Percentiles rank a stretch among this genome's conserved stretches.
phyloP scores from a whole-genome alignment of 2,797 vertebrate species.

The Nyctibius grandis region DNA sequence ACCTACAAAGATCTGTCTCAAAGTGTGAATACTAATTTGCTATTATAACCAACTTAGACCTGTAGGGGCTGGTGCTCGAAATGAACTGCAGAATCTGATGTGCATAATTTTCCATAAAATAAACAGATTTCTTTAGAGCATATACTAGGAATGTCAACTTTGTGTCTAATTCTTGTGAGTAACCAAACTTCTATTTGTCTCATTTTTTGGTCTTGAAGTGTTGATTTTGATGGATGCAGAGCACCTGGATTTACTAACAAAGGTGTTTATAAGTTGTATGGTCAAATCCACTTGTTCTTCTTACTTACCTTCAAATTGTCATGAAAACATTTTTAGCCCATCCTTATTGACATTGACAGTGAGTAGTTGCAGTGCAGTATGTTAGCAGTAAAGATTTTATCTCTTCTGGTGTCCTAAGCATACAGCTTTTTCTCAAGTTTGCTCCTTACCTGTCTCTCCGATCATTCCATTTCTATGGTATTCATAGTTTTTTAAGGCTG shows the following conservation, averaged over 20 bases:
- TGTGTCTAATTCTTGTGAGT: background rate
- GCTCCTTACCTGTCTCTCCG: background rate
- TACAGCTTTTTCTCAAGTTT: background rate
- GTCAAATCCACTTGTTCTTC: background rate
- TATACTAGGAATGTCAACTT: background rate
- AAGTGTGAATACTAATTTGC: background rate
- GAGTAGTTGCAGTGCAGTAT: background rate
- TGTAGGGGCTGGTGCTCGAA: background rate
- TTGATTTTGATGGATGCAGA: background rate
- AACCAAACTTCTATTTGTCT: background rate
- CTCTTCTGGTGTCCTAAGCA: background rate
- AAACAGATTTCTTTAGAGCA: background rate
- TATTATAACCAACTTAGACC: background rate
- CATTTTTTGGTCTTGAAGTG: background rate
- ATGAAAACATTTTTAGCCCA: background rate
- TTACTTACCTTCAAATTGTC: background rate
- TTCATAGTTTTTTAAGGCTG: background rate
- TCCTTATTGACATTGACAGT: background rate
- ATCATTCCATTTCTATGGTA: background rate
- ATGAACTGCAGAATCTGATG: background rate
- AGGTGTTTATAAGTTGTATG: background rate
- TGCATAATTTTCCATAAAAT: background rate
- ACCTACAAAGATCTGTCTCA: background rate
- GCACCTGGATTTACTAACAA: background rate
- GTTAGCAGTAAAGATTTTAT: background rate